phyloP scores from a whole-genome alignment of 30 jellyfish, hydroid and myxozoan genomes.

The Pseudorhiza aurosa region DNA sequence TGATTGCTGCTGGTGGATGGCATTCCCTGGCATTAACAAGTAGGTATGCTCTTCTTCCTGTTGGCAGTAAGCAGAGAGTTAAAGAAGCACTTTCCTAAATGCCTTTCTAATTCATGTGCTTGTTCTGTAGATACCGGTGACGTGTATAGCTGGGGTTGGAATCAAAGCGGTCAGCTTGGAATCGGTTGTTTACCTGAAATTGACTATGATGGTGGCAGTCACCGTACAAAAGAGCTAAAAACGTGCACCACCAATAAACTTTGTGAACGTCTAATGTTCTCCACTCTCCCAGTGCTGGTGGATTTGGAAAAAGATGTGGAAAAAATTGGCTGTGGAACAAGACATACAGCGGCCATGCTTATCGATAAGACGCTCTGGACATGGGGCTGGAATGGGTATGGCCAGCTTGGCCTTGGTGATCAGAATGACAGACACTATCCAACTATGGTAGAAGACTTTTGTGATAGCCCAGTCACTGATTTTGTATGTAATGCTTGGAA shows the following conservation, averaged over 20 bases:
- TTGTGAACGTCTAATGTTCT: constrained; percentile 35
- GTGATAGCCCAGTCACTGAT: neutral
- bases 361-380: constrained; percentile 69
- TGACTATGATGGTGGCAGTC: neutral
- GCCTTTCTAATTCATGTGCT: no score
- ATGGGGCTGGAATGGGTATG: constrained; percentile 99
- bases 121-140: constrained; percentile 84
- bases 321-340: constrained; percentile 72
- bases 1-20: constrained; percentile 99
- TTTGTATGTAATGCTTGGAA: constrained; percentile 72
- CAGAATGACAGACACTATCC: constrained; percentile 51
- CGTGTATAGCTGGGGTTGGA: constrained; percentile 99
- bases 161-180: constrained; percentile 99
- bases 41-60: no score
- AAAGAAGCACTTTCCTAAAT: no score
- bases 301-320: constrained; percentile 61
- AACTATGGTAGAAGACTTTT: neutral
- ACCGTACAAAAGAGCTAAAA: no score
- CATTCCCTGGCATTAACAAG: constrained; percentile 94
- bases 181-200: constrained; percentile 38
- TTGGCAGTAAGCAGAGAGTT: no score
- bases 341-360: constrained; percentile 95
- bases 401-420: constrained; percentile 92
- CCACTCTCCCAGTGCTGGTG: constrained; percentile 48
- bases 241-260: constrained; percentile 5